Base-by-base conservation (phyloP, 2,888 invertebrate genomes). In the Mantis religiosa region DNA sequence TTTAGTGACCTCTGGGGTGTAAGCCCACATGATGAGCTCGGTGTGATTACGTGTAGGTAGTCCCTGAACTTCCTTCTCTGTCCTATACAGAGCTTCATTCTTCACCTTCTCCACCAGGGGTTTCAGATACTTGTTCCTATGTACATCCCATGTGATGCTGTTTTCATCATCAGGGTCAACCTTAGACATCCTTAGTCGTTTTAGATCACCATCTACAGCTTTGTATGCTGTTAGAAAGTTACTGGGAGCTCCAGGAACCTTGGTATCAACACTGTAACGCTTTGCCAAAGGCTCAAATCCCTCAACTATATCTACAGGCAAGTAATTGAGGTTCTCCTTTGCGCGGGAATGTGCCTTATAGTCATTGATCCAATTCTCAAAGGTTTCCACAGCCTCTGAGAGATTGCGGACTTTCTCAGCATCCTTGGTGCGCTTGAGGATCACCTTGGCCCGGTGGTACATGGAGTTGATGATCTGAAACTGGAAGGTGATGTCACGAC, bases 401-500 rank as follows among this genome's bases (percentile, higher is more conserved):
- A 97, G 96, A 91, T 97, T 96, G 89, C 95, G 94, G 9, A 97
- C 93, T 92, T 97, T 97, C 27, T 96, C 96, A 91, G 96, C 96
- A 91, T 97, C 97, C 91, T 96, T 95, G 0, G 97, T 97, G 88
- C 96, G 95, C 95, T 93, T n/a, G 92, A 93, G 90, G 82, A 91
- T 92, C 14, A 92, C 92, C 89, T 92, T 92, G 0, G 92, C 92
- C 71, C 92, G 89, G 89, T 92, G 91, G 90, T 91, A 92, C 92
- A 92, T 92, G n/a, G 92, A 91, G 88, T 92, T 92, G 89, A 92
- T 91, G 83, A 90, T 89, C 88, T 97, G 93, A 92, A 95, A 95
- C 93, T 97, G 97, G 92, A 97, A 97, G 89, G 96, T 96, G 0
- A 97, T 95, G 93, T 97, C 97, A 20, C 97, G 93, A 0, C 96